Base-by-base conservation (phyloP, 2,888 invertebrate species). In the Acleris emargana region DNA sequence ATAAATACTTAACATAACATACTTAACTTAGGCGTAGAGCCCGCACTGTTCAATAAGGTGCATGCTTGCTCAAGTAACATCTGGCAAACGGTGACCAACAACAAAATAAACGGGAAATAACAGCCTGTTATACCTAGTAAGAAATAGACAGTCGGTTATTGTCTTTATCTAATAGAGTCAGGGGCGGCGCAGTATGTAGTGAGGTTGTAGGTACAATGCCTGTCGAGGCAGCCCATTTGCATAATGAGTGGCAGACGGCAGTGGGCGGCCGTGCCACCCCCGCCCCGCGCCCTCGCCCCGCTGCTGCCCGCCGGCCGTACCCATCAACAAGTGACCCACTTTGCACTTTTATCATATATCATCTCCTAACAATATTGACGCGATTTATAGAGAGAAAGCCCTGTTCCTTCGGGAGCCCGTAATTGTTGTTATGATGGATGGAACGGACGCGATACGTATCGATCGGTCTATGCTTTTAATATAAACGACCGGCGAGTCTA, bases 181-280 rank as follows among this genome's bases (percentile, higher is more conserved):
- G 64, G 64, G 64, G 50, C 43, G 55, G 63, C 52, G 45, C 32
- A 53, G 38, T 38, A 38, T 38, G 57, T 55, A 47, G 67, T 53
- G 38, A 20, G 55, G 47, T 58, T 52, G 58, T 47, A 42, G 54
- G 47, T 55, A 54, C 58, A 63, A 57, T 49, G 64, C 60, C 45
- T 60, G 59, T 64, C 72, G 71, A 72, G 73, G 75, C 84, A 83
- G 79, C 83, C 84, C 79, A 85, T 84, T 89, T 89, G 83, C 87
- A 88, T 89, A 86, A 84, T 85, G 81, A 86, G 83, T 71, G 72
- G 70, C 64, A 68, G 73, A 82, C 71, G 72, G 70, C 62, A 68
- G 73, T 70, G 72, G 71, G 74, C 71, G 72, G 71, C 72, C 69
- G 69, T 73, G 70, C 70, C 58, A 47, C 52, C 5, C 58, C 42